These are phyloP conservation scores for Zele albiditarsus DNA, from an alignment of 2,888 invertebrate genomes.

Conservation along the genomic window DNA sequence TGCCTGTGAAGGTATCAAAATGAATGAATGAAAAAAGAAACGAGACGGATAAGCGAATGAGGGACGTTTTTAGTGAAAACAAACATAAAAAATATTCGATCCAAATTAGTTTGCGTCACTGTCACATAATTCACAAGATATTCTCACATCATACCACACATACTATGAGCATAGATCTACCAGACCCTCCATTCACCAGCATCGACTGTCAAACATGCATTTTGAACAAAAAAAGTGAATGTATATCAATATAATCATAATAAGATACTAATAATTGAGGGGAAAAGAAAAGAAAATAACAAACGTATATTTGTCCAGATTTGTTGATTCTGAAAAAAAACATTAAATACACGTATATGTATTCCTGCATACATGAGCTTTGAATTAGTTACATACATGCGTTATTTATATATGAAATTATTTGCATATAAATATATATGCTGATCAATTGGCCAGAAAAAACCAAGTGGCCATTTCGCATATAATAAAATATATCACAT, in stretches of 20 bases:
- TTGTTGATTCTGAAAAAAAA: constrained; percentile 18
- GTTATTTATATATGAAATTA: constrained; percentile 33
- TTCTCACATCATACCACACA: constrained; percentile 63
- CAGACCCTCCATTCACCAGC: constrained; percentile 64
- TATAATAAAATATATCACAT: constrained; percentile 53
- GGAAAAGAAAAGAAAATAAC: constrained; percentile 48
- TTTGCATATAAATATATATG: constrained; percentile 22
- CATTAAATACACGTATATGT: constrained; percentile 43
- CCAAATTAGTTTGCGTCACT: constrained; percentile 30
- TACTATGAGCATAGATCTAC: constrained; percentile 67
- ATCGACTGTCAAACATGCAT: constrained; percentile 58
- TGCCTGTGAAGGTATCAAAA: constrained; percentile 34
- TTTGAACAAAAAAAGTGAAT: constrained; percentile 18
- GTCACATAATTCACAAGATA: constrained; percentile 52
- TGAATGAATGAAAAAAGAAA: constrained; percentile 31
- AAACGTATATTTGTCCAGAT: constrained; percentile 1
- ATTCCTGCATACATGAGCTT: constrained; percentile 40
- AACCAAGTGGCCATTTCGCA: background rate
- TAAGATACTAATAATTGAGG: constrained; percentile 30
- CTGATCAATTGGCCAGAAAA: background rate
- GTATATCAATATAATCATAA: constrained; percentile 15
- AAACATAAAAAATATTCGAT: constrained; percentile 31
- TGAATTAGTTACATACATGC: constrained; percentile 33
- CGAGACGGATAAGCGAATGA: constrained; percentile 10
- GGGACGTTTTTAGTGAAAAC: constrained; percentile 25